Conservation (phyloP, 1,140 invertebrate species). For the Platyscapa corneri region DNA sequence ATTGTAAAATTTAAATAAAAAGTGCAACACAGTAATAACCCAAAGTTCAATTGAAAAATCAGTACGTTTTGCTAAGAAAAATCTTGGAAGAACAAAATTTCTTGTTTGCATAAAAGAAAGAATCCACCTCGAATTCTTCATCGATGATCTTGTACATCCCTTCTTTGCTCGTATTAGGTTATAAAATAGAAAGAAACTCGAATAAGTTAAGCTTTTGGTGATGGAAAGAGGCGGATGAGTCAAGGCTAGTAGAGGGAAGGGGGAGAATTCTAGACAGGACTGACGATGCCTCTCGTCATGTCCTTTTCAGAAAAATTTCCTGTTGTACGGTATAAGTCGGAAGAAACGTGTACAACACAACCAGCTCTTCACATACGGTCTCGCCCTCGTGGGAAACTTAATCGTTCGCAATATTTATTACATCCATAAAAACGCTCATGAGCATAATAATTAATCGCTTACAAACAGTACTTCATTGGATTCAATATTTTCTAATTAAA, state of each 20-base stretch:
- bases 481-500: too few species aligned
- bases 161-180: neutral
- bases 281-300: neutral
- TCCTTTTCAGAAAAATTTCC: slow-evolving; percentile 36
- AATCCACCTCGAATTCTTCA: too few species aligned
- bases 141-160: neutral
- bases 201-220: neutral
- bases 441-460: too few species aligned
- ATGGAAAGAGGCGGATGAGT: slow-evolving; percentile 14
- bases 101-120: neutral
- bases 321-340: slow-evolving; percentile 19
- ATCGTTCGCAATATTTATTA: neutral
- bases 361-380: too few species aligned
- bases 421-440: too few species aligned
- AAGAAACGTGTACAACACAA: neutral
- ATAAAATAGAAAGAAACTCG: neutral
- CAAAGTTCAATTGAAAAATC: neutral
- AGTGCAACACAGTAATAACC: too few species aligned
- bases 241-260: neutral
- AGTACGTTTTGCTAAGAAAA: neutral
- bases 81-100: neutral
- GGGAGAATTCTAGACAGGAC: neutral
- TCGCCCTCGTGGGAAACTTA: neutral
- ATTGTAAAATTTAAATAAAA: too few species aligned
- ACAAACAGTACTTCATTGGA: too few species aligned